Evolutionary conservation across 2,797 vertebrate genomes (phyloP).

Genomic region (Brachyalestes nurse): DNA sequence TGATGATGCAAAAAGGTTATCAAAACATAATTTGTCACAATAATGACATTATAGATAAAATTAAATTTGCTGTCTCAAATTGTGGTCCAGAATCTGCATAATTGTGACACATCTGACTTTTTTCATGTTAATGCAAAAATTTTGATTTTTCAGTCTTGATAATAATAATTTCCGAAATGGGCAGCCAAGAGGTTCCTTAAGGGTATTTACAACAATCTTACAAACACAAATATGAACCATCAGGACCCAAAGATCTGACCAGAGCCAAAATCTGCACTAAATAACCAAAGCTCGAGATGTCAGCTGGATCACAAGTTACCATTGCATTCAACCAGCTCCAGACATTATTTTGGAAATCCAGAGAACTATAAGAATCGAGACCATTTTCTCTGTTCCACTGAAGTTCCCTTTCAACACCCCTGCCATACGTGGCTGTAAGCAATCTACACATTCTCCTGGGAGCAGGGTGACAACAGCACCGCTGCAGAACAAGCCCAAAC

Average conservation of each 20-base stretch:
- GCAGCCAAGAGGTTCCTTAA: no score
- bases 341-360: slow-evolving; percentile 1
- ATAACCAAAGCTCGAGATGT: neutral
- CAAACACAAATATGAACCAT: neutral
- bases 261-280: neutral
- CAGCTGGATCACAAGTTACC: neutral
- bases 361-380: neutral
- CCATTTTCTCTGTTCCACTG: neutral
- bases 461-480: neutral
- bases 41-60: neutral
- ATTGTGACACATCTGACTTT: no score
- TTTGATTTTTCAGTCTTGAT: no score
- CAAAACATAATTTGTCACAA: neutral
- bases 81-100: no score
- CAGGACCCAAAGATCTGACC: neutral
- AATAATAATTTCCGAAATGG: no score
- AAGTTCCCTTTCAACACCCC: slow-evolving; percentile 19
- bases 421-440: slow-evolving; percentile 6
- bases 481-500: neutral
- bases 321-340: neutral
- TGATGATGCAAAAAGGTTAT: neutral
- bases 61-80: no score
- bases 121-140: no score
- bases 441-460: slow-evolving; percentile 3
- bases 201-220: no score